A percentile compares a stretch with the other conserved stretches of the same genome.
phyloP scores from a whole-genome alignment of 2,797 vertebrate species.

The Scomberomorus guttatus region DNA sequence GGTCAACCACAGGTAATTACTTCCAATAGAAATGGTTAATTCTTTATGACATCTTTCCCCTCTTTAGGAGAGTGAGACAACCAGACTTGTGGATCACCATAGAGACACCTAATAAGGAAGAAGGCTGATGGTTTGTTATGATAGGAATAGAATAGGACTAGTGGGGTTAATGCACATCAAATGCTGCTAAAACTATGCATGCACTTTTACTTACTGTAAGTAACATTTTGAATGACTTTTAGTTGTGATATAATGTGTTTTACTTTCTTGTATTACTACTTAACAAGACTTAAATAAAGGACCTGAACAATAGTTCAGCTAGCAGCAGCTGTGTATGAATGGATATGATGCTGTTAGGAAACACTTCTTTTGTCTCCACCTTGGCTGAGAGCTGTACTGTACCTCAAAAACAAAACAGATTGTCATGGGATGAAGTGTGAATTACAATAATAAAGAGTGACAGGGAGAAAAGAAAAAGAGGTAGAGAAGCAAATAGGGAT shows the following conservation, averaged over 20 bases:
- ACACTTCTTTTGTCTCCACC: not conserved
- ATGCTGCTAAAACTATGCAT: too few species aligned
- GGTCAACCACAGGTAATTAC: too few species aligned
- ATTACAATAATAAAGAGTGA: constrained; percentile 37
- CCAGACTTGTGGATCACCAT: too few species aligned
- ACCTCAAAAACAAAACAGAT: constrained; percentile 31
- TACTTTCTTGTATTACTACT: not conserved
- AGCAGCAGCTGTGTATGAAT: not conserved
- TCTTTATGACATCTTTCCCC: too few species aligned
- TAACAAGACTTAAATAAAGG: not conserved
- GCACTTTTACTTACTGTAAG: not conserved
- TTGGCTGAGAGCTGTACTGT: constrained; percentile 7
- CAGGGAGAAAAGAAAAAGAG: not conserved
- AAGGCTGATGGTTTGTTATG: too few species aligned
- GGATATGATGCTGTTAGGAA: not conserved
- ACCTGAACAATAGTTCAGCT: not conserved
- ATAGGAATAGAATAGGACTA: too few species aligned
- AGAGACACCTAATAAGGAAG: too few species aligned
- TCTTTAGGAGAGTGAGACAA: too few species aligned
- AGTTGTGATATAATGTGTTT: not conserved
- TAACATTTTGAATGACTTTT: not conserved
- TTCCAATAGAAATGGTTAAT: too few species aligned
- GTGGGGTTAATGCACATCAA: too few species aligned
- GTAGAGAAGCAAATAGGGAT: constrained; percentile 15
- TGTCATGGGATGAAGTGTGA: constrained; percentile 17